phyloP scores from a whole-genome alignment of 2,888 invertebrate genomes.

The Callimorpha dominula region DNA sequence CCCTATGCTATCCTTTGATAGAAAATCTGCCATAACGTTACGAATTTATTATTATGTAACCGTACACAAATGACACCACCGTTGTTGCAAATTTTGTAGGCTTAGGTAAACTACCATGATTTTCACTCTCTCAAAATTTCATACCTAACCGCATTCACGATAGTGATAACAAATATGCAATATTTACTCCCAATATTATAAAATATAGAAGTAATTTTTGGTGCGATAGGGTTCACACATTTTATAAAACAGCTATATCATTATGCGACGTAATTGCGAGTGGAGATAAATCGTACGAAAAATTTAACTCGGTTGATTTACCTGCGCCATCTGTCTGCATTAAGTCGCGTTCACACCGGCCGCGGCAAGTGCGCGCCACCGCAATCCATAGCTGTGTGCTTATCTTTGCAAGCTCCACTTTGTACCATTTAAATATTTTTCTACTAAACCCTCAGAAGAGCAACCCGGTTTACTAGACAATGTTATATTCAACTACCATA shows the following conservation, averaged over 20 bases:
- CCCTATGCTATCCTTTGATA: no score
- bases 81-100: no score
- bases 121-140: no score
- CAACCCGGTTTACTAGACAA: neutral
- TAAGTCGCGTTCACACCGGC: constrained; percentile 48
- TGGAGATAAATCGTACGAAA: constrained; percentile 59
- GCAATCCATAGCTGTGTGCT: constrained; percentile 5
- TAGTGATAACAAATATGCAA: no score
- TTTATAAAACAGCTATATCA: constrained; percentile 32
- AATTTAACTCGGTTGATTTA: constrained; percentile 67
- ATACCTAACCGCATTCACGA: no score
- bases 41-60: no score
- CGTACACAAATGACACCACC: no score
- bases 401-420: constrained; percentile 24
- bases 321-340: constrained; percentile 68
- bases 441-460: constrained; percentile 3
- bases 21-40: no score
- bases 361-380: constrained; percentile 19
- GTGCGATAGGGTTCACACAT: neutral
- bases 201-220: neutral
- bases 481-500: neutral
- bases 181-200: neutral
- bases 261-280: constrained; percentile 55
- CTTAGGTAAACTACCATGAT: no score
- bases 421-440: constrained; percentile 42